Base-by-base conservation (phyloP, 1,140 invertebrate species). In the Pissodes strobi region DNA sequence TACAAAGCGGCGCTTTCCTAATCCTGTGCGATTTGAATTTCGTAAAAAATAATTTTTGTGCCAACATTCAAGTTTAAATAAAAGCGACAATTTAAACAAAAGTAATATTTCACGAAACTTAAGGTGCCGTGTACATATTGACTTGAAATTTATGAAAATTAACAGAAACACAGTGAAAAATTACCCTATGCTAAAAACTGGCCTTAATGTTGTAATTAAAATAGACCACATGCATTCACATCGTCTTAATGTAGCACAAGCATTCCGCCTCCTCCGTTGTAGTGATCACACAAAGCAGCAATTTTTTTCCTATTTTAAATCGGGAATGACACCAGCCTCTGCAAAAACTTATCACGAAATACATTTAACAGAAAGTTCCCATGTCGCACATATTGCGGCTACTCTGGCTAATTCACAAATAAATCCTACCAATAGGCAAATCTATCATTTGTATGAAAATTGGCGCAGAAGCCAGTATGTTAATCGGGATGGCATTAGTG, bases 281-380 rank as follows among this genome's bases (percentile, higher is more conserved):
- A 48, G 15, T 48, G 18, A 39, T 22, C n/a, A 58, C 13, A 58
- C 39, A n/a, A 39, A 58, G 37, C 23, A 43, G 4, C 18, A 4
- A 48, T 48, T 48, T 48, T 4, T 48, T 9, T 41, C 23, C 18
- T 56, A 56, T 56, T 56, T 56, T 56, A 22, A 56, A 15, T 23
- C 13, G 10, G 52, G 52, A 37, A 56, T 58, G n/a, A n/a, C n/a
- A n/a, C n/a, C n/a, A n/a, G n/a, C n/a, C n/a, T n/a, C n/a, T n/a
- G n/a, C n/a, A n/a, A 58, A 22, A 43, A 41, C 19, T 9, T 58
- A 45, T 21, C 55, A 58, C 23, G 55, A 58, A 45, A 43, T 58
- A 17, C 12, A 23, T 9, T 25, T 45, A 15, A 15, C 30, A n/a
- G 17, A 58, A 15, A 30, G 34, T 38, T 13, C n/a, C 18, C 10